Conservation (phyloP, 2,888 invertebrate genomes). For the Druceiella hillmani region DNA sequence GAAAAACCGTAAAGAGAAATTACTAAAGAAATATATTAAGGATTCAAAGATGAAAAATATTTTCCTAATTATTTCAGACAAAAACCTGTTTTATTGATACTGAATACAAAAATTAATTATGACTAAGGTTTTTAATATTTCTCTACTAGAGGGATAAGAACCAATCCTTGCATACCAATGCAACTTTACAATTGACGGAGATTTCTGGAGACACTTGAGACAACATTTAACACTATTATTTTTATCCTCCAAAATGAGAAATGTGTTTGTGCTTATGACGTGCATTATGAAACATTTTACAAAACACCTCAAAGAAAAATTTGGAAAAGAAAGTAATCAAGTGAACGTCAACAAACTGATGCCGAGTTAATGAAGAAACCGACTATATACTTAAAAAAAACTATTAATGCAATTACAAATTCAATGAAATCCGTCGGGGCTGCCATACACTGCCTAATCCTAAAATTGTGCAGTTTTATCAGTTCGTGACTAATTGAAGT, state of each 20-base stretch:
- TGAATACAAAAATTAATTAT: constrained; percentile 2
- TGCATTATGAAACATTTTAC: not conserved
- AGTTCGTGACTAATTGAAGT: no score
- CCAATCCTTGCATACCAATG: not conserved
- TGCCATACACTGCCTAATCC: no score
- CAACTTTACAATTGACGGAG: constrained; percentile 3
- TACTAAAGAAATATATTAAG: not conserved
- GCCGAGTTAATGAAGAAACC: no score
- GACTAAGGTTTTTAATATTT: constrained; percentile 5
- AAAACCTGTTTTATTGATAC: constrained; percentile 1
- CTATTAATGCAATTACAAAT: no score
- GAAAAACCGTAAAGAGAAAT: not conserved
- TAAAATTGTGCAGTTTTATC: no score
- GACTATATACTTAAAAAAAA: no score
- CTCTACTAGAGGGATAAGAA: not conserved
- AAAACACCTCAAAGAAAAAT: not conserved
- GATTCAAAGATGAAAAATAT: not conserved
- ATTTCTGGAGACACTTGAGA: constrained; percentile 4
- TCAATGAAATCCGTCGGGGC: no score
- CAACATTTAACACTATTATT: constrained; percentile 3
- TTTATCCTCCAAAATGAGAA: constrained; percentile 2
- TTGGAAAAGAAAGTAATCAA: not conserved
- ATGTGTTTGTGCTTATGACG: constrained; percentile 1
- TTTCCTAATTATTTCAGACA: not conserved
- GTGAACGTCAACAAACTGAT: no score